Base-by-base conservation (phyloP, 2,113 vertebrate genomes). In the Coregonus clupeaformis region DNA sequence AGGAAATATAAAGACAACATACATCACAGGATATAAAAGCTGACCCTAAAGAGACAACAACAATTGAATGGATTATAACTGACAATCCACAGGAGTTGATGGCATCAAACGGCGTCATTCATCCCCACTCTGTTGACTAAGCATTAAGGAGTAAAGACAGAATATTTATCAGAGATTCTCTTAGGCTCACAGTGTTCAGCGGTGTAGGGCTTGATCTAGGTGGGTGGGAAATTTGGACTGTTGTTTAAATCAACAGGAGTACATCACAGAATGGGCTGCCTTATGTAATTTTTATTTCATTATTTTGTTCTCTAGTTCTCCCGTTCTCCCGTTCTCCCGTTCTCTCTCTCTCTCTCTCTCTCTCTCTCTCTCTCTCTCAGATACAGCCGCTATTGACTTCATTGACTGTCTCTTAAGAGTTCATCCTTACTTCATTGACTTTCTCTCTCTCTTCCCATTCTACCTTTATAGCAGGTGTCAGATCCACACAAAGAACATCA, bases 221-320 rank as follows among this genome's bases (percentile, higher is more conserved):
- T 86, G 81, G 85, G 85, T 71, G 80, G 82, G 7, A 36, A 80
- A 89, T 89, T 87, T 85, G 86, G 88, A 83, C 87, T 82, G 86
- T 89, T 89, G 86, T 86, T 86, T 84, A 85, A 83, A 80, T 84
- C 80, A 81, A 86, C 87, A 84, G 85, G 86, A 86, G 84, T 13
- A 49, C 47, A 16, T 16, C 36, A 36, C 36, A 36, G 7, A 36
- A 36, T 49, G 3, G 47, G 12, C 47, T 49, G 14, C 47, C 47
- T 14, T 14, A 49, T 49, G 47, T 12, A 4, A 49, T 88, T 84
- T 83, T 89, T n/a, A n/a, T n/a, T n/a, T n/a, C n/a, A n/a, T 86
- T 86, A 81, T 84, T 85, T 85, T 86, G 82, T 88, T 89, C 89
- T 89, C 78, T 87, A 82, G 86, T 76, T 86, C 6, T 30, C 25